phyloP scores from a whole-genome alignment of 2,797 vertebrate genomes.

The Chelmon rostratus region DNA sequence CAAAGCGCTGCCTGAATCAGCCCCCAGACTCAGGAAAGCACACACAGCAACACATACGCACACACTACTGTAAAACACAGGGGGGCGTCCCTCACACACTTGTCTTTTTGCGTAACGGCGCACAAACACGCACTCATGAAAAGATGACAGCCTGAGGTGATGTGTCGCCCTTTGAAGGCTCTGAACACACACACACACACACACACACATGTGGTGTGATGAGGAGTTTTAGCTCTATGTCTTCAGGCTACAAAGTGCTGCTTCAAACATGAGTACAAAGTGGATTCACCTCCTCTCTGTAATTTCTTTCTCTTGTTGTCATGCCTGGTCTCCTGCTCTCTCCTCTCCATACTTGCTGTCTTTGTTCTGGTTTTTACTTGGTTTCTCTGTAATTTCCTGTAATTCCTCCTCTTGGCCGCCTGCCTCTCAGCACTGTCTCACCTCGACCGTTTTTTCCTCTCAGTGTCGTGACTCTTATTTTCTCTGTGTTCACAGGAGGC shows the following conservation, averaged over 20 bases:
- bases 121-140: constrained; percentile 40
- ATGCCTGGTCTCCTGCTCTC: constrained; percentile 2
- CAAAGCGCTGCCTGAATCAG: constrained; percentile 67
- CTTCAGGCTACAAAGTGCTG: constrained; percentile 29
- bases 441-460: not conserved
- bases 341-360: not conserved
- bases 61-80: constrained; percentile 23
- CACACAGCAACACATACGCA: constrained; percentile 16
- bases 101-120: constrained; percentile 12
- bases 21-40: constrained; percentile 23
- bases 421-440: constrained; percentile 1
- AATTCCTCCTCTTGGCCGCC: constrained; percentile 1
- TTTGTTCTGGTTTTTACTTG: not conserved
- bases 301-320: constrained; percentile 1
- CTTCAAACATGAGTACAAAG: constrained; percentile 35
- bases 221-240: constrained; percentile 31
- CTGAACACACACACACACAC: constrained; percentile 19
- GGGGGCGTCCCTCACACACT: constrained; percentile 24
- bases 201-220: constrained; percentile 11
- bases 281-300: constrained; percentile 29
- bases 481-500: constrained; percentile 16
- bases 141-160: constrained; percentile 48
- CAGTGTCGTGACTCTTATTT: constrained; percentile 30
- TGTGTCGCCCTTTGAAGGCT: constrained; percentile 51
- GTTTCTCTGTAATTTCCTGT: not conserved